These are phyloP conservation scores for Penaeus chinensis DNA, from an alignment of 1,140 invertebrate genomes.

Conservation along the genomic window DNA sequence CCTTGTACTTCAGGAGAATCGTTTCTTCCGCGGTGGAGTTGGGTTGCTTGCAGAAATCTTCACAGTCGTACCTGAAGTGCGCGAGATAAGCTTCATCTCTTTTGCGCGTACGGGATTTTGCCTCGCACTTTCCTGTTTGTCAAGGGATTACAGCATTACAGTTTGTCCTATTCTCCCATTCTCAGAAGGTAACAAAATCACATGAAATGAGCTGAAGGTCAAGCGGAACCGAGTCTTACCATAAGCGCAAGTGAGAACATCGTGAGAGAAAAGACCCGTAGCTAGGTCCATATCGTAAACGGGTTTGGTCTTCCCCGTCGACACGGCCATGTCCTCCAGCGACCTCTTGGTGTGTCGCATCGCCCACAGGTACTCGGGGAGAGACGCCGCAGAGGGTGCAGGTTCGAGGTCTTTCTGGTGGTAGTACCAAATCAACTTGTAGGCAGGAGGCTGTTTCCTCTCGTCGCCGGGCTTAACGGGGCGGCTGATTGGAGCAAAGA, in stretches of 20 bases:
- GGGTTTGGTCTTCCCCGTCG: slow-evolving; percentile 16
- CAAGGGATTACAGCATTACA: neutral
- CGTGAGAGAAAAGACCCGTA: slow-evolving; percentile 36
- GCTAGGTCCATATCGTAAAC: slow-evolving; percentile 37
- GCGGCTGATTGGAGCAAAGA: no score
- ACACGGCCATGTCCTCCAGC: neutral
- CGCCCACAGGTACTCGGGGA: slow-evolving; percentile 38
- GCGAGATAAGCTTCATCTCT: neutral
- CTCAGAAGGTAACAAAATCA: neutral
- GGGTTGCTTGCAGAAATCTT: neutral
- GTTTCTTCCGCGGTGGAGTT: slow-evolving; percentile 5
- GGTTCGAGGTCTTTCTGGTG: slow-evolving; percentile 22
- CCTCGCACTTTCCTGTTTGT: neutral
- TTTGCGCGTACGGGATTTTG: neutral
- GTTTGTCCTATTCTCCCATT: neutral
- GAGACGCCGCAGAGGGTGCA: neutral
- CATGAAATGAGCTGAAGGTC: neutral
- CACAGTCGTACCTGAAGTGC: slow-evolving; percentile 11
- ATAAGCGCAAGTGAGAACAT: neutral
- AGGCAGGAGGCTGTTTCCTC: neutral
- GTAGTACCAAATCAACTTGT: neutral
- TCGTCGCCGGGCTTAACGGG: neutral
- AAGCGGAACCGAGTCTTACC: neutral
- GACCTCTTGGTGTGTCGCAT: slow-evolving; percentile 27
- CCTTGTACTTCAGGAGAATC: slow-evolving; percentile 3